Conservation (phyloP, 1,140 invertebrate species). For the Stratiolaelaps scimitus region DNA sequence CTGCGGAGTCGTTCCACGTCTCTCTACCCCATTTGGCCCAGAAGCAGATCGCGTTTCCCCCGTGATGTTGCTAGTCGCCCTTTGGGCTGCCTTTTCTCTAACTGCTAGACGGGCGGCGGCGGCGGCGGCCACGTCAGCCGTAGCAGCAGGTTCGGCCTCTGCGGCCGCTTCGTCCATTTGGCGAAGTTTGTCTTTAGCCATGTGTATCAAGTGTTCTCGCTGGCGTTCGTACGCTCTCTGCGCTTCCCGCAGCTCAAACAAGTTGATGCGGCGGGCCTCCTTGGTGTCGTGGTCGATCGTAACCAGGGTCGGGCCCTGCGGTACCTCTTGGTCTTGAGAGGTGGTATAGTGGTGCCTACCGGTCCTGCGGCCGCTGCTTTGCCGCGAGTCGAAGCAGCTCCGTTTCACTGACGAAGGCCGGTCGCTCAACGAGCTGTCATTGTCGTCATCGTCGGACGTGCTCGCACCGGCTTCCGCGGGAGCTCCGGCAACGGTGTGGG, state of each 20-base stretch:
- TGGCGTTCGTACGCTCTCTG: not conserved
- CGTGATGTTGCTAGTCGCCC: no score
- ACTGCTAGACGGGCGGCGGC: no score
- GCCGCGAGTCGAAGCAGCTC: slow-evolving; percentile 22
- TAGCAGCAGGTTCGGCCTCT: no score
- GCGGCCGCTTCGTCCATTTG: no score
- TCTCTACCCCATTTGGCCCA: no score
- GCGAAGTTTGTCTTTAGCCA: not conserved
- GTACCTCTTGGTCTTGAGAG: no score
- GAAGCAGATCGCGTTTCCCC: no score
- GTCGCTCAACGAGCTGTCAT: slow-evolving; percentile 21
- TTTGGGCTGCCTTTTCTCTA: no score
- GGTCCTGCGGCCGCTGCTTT: slow-evolving; percentile 19
- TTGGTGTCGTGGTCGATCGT: slow-evolving; percentile 17
- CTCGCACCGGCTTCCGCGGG: not conserved
- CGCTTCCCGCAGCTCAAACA: not conserved
- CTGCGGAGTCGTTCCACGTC: no score
- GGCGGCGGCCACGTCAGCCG: no score
- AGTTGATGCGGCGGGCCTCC: slow-evolving; percentile 4
- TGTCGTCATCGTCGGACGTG: slow-evolving; percentile 1
- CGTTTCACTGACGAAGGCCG: not conserved
- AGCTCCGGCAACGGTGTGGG: no score
- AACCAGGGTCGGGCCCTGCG: not conserved
- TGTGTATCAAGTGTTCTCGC: not conserved
- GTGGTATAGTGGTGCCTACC: not conserved